Conservation (phyloP, 2,113 vertebrate genomes). For the Sylvicapra grimmia region DNA sequence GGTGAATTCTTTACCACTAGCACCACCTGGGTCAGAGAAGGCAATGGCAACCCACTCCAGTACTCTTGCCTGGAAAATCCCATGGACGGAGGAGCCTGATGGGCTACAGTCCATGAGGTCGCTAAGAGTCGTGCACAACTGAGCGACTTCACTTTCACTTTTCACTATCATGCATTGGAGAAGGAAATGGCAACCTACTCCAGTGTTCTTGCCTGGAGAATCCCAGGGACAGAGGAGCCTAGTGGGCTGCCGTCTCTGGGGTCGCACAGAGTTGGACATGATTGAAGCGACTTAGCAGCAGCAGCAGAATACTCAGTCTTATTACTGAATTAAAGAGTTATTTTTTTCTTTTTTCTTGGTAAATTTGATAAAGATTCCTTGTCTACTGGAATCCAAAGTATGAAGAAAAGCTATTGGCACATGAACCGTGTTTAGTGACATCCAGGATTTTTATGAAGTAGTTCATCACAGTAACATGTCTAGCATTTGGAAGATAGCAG, state of each 20-base stretch:
- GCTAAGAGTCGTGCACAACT: rapidly evolving
- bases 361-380: background rate
- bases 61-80: too few relatives aligned
- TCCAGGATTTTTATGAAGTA: background rate
- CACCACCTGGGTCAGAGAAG: background rate
- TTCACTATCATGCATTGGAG: too few relatives aligned
- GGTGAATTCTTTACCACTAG: background rate
- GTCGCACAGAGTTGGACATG: too few relatives aligned
- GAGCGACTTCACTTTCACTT: too few relatives aligned
- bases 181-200: too few relatives aligned
- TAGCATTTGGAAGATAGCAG: background rate
- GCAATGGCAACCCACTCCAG: too few relatives aligned
- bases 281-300: too few relatives aligned
- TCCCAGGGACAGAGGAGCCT: too few relatives aligned
- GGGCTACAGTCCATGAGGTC: too few relatives aligned
- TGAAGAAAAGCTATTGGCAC: background rate
- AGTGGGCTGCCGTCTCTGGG: too few relatives aligned
- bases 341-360: background rate
- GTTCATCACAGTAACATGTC: background rate
- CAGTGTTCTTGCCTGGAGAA: too few relatives aligned
- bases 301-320: background rate
- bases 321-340: background rate
- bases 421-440: background rate
- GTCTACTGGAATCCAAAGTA: background rate
- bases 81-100: too few relatives aligned